These are phyloP conservation scores for Fregetta grallaria DNA, from an alignment of 2,113 vertebrate species.

Conservation along the genomic window DNA sequence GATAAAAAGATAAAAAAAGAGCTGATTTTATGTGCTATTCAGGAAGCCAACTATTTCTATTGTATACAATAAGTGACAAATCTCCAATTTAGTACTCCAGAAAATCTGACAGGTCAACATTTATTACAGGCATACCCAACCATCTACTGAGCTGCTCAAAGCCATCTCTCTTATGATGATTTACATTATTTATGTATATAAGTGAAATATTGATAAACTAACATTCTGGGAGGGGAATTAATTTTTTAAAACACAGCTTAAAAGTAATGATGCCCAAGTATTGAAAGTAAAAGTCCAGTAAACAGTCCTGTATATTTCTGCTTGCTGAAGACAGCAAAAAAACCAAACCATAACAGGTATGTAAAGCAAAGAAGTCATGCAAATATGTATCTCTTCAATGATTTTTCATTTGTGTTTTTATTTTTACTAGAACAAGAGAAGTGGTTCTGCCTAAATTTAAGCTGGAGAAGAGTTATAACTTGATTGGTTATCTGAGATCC, in stretches of 20 bases:
- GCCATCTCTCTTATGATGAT: accelerated
- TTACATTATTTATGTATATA: too few species aligned
- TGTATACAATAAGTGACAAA: not conserved
- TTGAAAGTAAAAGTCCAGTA: not conserved
- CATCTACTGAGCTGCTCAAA: not conserved
- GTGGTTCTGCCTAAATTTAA: slow-evolving; percentile 91
- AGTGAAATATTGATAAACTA: not conserved
- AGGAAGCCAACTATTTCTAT: not conserved
- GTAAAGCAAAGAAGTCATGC: not conserved
- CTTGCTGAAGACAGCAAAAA: not conserved
- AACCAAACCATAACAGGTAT: not conserved
- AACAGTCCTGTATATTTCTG: not conserved
- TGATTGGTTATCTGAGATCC: slow-evolving; percentile 84
- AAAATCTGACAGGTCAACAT: not conserved
- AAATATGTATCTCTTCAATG: not conserved
- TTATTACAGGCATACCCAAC: not conserved
- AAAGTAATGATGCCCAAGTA: not conserved
- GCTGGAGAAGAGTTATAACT: slow-evolving; percentile 90
- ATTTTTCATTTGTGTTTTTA: not conserved
- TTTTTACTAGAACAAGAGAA: slow-evolving; percentile 85
- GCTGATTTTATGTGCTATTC: not conserved
- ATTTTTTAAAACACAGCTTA: not conserved
- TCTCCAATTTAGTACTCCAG: not conserved
- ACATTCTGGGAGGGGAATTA: not conserved
- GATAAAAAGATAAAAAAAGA: not conserved